phyloP scores from a whole-genome alignment of 1,140 invertebrate genomes.

The Myzus persicae region DNA sequence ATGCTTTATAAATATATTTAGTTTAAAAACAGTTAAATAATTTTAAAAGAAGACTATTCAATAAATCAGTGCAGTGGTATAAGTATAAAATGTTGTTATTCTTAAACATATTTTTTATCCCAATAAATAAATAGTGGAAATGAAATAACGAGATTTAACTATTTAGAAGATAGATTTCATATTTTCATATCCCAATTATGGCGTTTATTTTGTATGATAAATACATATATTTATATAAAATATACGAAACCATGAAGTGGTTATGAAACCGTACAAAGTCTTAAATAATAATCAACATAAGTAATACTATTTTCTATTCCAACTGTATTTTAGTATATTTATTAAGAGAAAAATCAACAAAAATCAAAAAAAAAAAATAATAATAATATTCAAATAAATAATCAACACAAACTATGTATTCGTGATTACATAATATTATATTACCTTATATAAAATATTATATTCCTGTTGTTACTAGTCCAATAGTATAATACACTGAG shows the following conservation, averaged over 20 bases:
- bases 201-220: too few species aligned
- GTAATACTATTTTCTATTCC: neutral
- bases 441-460: neutral
- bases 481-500: neutral
- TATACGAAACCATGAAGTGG: neutral
- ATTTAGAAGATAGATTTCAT: too few species aligned
- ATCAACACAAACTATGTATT: neutral
- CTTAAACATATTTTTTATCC: too few species aligned
- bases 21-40: neutral
- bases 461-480: neutral
- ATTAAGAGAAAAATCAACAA: neutral
- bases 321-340: neutral
- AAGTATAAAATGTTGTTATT: neutral
- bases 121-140: neutral
- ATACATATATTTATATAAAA: too few species aligned
- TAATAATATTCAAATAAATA: neutral
- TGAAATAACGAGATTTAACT: neutral
- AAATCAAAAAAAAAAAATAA: neutral
- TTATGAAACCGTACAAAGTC: neutral
- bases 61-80: neutral
- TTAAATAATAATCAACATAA: neutral
- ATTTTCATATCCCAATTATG: too few species aligned
- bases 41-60: neutral
- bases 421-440: neutral
- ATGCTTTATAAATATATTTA: neutral